Percentiles rank a stretch among this genome's conserved stretches.
Evolutionary conservation across 2,888 invertebrate genomes (phyloP).

Genomic region (Agrilus cyanescens): DNA sequence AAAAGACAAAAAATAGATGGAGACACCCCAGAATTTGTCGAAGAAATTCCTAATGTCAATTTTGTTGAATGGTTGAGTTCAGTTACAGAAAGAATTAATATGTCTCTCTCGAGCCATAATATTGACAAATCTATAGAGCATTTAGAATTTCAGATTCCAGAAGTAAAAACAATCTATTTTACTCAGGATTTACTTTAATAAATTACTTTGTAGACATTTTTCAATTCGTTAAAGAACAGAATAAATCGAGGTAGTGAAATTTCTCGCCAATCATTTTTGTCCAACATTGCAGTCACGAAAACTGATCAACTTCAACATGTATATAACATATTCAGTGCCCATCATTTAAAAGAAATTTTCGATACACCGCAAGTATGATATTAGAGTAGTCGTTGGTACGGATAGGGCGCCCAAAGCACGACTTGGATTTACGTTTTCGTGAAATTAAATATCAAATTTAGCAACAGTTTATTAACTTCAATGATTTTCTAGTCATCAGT

Average conservation of each 20-base stretch:
- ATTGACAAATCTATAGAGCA: slow-evolving; percentile 49
- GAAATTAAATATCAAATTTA: too few relatives aligned
- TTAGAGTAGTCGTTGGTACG: too few relatives aligned
- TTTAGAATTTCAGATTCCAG: slow-evolving; percentile 57
- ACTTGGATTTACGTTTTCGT: too few relatives aligned
- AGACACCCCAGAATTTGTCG: slow-evolving; percentile 25
- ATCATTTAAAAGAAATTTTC: slow-evolving; percentile 63
- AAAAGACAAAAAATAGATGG: neutral
- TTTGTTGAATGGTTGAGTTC: slow-evolving; percentile 64
- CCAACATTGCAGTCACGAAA: neutral
- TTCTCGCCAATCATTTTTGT: neutral
- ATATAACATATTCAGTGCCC: slow-evolving; percentile 59
- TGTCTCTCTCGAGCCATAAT: slow-evolving; percentile 58
- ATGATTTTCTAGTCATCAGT: too few relatives aligned
- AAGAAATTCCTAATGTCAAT: slow-evolving; percentile 28
- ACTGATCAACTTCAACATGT: neutral
- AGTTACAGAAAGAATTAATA: slow-evolving; percentile 66
- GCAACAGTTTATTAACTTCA: too few relatives aligned
- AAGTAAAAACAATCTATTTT: neutral
- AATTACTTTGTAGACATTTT: slow-evolving; percentile 43
- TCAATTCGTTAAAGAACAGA: slow-evolving; percentile 57
- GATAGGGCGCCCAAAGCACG: too few relatives aligned
- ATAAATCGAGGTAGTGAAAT: slow-evolving; percentile 29
- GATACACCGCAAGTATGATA: slow-evolving; percentile 46
- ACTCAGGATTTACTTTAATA: neutral